These are phyloP conservation scores for Limnephilus marmoratus DNA, from an alignment of 2,888 invertebrate genomes.

Conservation along the genomic window DNA sequence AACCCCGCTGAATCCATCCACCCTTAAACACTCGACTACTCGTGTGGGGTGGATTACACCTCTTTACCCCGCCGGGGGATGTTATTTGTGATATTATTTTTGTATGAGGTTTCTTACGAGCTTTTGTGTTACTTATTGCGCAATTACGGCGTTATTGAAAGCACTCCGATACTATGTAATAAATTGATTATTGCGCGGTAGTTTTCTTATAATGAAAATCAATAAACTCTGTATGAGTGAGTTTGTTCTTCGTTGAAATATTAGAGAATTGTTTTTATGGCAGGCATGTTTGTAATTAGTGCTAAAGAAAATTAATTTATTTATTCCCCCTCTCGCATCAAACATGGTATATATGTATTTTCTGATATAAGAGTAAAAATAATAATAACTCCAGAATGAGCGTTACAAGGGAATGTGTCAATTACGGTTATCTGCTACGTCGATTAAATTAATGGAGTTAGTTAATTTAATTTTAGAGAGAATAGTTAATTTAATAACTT, in stretches of 20 bases:
- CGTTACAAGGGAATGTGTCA: too few relatives aligned
- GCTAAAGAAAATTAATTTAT: too few relatives aligned
- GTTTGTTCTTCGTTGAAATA: not conserved
- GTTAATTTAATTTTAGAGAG: too few relatives aligned
- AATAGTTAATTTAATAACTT: too few relatives aligned
- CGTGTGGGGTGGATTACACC: conserved; percentile 39
- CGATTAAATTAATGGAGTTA: too few relatives aligned
- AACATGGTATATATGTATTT: too few relatives aligned
- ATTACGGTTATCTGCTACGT: too few relatives aligned
- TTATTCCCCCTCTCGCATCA: too few relatives aligned
- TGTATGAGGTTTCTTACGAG: conserved; percentile 42
- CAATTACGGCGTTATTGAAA: conserved; percentile 17
- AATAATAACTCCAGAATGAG: too few relatives aligned
- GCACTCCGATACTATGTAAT: not conserved
- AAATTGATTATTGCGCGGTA: not conserved
- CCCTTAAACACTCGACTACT: conserved; percentile 28
- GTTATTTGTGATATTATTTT: conserved; percentile 55
- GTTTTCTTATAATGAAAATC: not conserved
- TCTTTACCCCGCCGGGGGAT: not conserved
- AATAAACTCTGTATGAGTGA: not conserved
- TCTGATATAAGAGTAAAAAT: too few relatives aligned
- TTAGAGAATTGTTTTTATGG: not conserved
- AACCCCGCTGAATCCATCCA: conserved; percentile 69
- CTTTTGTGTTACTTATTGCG: conserved; percentile 38
- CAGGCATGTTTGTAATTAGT: not conserved